Evolutionary conservation across 2,797 vertebrate species (phyloP), one percentile per base, ranked within the genome.

Genomic region (Notoglanidium macrostoma): DNA sequence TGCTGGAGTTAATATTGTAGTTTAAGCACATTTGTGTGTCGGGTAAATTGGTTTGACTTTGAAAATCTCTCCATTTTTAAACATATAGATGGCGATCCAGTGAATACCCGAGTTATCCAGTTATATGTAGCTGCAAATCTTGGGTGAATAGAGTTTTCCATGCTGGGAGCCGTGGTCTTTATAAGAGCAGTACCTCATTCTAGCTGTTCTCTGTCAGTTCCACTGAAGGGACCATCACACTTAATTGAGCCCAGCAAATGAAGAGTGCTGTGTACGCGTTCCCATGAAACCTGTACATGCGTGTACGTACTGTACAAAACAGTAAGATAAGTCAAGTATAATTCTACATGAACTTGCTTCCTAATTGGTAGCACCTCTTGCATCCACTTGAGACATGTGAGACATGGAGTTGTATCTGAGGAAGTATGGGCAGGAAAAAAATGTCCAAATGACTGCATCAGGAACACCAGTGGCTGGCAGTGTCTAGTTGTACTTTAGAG

Each of bases 131-230:
- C 84, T 73, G 86, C 86, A 90, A 68, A 86, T 85, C 82, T 85
- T 65, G 59, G 49, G 89, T 72, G 89, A 86, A 87, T 89, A 83
- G 89, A 88, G 72, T 89, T 88, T 87, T 85, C 49, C 55, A 80
- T 61, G 29, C 65, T 70, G 81, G 65, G 74, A 86, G 65, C 29
- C 46, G 63, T 54, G 29, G 87, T 46, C 63, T 61, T 87, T 87
- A 63, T 77, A 32, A 15, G 54, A 83, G 82, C n/a, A 85, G 15
- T 49, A 8, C 84, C 44, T 79, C 15, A 29, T 49, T 86, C 74
- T 63, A 85, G 32, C 85, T 77, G 87, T 65, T 81, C 76, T 65
- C 10, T 77, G 29, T 10, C 6, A 78, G 76, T 59, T 73, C 49
- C 14, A 70, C 46, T 61, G 14, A 32, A 40, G 35, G 23, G 65